These are phyloP conservation scores for Anorthoa munda DNA, from an alignment of 2,888 invertebrate genomes.

Conservation along the genomic window DNA sequence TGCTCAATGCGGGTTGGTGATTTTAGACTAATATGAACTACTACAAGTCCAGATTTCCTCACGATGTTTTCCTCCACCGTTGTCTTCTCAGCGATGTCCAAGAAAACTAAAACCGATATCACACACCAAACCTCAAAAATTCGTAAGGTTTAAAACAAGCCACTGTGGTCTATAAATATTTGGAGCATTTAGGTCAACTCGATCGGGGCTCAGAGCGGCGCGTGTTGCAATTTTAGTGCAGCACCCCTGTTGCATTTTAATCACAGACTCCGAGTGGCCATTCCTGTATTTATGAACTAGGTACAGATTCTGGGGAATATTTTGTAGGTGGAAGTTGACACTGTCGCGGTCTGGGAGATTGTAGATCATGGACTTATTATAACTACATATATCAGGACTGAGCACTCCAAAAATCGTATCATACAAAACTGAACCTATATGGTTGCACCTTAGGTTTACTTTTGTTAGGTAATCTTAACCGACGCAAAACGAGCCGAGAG, in stretches of 20 bases:
- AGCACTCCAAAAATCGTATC: too few relatives aligned
- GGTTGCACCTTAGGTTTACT: too few relatives aligned
- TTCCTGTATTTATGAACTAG: not conserved
- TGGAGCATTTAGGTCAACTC: not conserved
- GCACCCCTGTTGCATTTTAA: conserved; percentile 29
- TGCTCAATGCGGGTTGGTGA: too few relatives aligned
- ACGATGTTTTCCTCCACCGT: too few relatives aligned
- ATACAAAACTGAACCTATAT: too few relatives aligned
- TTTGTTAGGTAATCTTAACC: too few relatives aligned
- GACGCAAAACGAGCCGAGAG: too few relatives aligned
- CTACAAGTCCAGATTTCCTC: too few relatives aligned
- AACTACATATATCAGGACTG: too few relatives aligned
- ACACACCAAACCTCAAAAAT: not conserved
- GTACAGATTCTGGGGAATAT: not conserved
- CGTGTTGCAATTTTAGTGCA: conserved; percentile 14
- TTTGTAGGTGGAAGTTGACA: not conserved
- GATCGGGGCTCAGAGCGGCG: not conserved
- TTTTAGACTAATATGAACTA: too few relatives aligned
- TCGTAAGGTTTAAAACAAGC: not conserved
- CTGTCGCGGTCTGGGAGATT: not conserved
- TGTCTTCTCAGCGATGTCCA: too few relatives aligned
- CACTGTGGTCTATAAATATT: conserved; percentile 32
- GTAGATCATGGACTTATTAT: too few relatives aligned
- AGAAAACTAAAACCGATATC: not conserved
- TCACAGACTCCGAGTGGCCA: not conserved